Evolutionary conservation across 2,888 invertebrate species (phyloP).

Genomic region (Allygus modestus): DNA sequence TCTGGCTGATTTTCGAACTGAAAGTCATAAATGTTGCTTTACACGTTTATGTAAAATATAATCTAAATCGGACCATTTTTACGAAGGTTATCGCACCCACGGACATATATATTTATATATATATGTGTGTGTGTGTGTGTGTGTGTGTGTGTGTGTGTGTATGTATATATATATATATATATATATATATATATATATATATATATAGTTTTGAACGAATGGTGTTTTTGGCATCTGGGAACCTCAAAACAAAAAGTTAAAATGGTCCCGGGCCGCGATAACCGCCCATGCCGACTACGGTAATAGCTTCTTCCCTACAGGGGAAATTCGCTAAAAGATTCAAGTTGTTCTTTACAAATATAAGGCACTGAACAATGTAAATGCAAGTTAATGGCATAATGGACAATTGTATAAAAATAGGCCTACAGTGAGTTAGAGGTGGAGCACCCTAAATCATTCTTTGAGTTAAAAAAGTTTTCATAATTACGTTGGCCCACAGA

Average conservation of each 20-base stretch:
- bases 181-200: neutral
- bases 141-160: neutral
- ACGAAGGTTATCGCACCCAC: neutral
- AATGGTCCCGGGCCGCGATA: neutral
- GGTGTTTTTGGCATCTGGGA: neutral
- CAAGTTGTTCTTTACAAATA: too few species aligned
- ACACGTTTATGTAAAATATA: neutral
- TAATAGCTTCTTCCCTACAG: neutral
- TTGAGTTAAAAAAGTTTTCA: too few species aligned
- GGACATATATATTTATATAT: neutral
- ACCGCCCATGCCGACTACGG: neutral
- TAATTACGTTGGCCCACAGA: too few species aligned
- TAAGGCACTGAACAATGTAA: too few species aligned
- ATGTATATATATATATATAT: neutral
- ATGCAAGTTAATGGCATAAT: too few species aligned
- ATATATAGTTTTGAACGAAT: neutral
- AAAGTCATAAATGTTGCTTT: too few species aligned
- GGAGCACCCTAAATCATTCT: too few species aligned
- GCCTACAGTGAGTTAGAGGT: too few species aligned
- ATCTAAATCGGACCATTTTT: neutral
- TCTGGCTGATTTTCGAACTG: neutral
- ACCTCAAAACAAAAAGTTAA: neutral
- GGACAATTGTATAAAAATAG: too few species aligned
- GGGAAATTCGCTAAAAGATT: conserved; percentile 2
- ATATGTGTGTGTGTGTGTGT: neutral